Evolutionary conservation across 2,797 vertebrate genomes (phyloP), one percentile per base, ranked within the genome.

Genomic region (Petrocephalus schoutedeni): DNA sequence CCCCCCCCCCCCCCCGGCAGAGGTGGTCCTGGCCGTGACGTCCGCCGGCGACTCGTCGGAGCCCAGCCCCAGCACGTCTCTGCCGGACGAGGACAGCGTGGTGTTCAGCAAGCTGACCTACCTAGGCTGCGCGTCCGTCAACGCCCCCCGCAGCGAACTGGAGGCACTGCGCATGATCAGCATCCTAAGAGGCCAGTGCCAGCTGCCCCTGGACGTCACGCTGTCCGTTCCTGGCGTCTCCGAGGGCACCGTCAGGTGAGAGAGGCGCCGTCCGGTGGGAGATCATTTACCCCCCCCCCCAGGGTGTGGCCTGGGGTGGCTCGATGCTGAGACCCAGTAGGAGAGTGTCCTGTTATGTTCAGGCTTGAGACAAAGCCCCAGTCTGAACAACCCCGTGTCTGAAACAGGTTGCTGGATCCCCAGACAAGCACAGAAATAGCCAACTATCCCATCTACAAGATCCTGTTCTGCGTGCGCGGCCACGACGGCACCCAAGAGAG

Each of bases 401-500:
- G 2, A 45, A 86, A 92, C 93, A 99, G 98, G 94, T 95, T 99
- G 92, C 92, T 99, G 92, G 98, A 99, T 91, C 98, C 98, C 90
- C 96, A 98, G 88, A 96, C 95, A 57, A 97, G 96, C 90, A 96
- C 96, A 6, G 98, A 99, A 95, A 99, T 99, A 87, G 97, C 98
- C 92, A 98, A 97, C 94, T 99, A 99, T 89, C 98, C 98, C 8
- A 99, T 99, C 92, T 99, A 99, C 92, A 99, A 99, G 96, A 99
- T 99, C 90, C 96, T 99, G 88, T 99, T 99, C 94, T 99, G 98
- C 90, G 98, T 99, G 87, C 95, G 98, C 88, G 98, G 98, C 49
- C 98, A 99, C 3, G 98, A 99, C 49, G 97, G 98, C 59, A 98
- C 98, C 53, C 94, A 96, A 1, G 98, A 99, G 95, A 98, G 97